Evolutionary conservation across 2,888 invertebrate species (phyloP), one percentile per base, ranked within the genome.

Genomic region (Germaria angustata): DNA sequence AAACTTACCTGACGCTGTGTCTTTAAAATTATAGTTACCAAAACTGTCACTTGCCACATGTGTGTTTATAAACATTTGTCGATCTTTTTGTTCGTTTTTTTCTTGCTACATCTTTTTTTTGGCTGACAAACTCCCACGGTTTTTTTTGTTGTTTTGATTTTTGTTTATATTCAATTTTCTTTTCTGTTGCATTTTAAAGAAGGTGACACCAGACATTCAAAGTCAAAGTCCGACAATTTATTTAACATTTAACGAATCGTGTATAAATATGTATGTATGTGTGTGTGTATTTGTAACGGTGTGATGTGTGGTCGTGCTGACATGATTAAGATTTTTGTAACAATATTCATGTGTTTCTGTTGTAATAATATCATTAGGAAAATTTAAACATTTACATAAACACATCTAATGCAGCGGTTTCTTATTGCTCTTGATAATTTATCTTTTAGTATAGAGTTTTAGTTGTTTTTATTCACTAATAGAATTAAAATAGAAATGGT

Each of bases 21-120:
- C n/a, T 20, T 11, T 7, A 24, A 41, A 34, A 13, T 63, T 46
- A 51, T 68, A 61, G 39, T 72, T 59, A 66, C 6, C 28, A 59
- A 51, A 79, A 68, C 55, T 68, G 72, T 76, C 78, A 69, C 63
- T 24, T 80, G 76, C 55, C 77, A 68, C 59, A 44, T 59, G 61
- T 22, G 15, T 53, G 68, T 20, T 22, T 36, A 36, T n/a, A 49
- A 68, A 75, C 46, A 63, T 51, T 59, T 57, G 44, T 22, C 59
- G 28, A 66, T n/a, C 13, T 9, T 9, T 34, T 22, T 63, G 41
- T 41, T 8, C 53, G 34, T 51, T 36, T 39, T 34, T 69, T 65
- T 51, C 1, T 46, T 41, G 22, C 46, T 5, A 66, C n/a, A 34
- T 22, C 44, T 59, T 32, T 63, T 28, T 49, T 41, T 13, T 17